Conservation (phyloP, 2,113 vertebrate species). For the Oceanodroma tethys region DNA sequence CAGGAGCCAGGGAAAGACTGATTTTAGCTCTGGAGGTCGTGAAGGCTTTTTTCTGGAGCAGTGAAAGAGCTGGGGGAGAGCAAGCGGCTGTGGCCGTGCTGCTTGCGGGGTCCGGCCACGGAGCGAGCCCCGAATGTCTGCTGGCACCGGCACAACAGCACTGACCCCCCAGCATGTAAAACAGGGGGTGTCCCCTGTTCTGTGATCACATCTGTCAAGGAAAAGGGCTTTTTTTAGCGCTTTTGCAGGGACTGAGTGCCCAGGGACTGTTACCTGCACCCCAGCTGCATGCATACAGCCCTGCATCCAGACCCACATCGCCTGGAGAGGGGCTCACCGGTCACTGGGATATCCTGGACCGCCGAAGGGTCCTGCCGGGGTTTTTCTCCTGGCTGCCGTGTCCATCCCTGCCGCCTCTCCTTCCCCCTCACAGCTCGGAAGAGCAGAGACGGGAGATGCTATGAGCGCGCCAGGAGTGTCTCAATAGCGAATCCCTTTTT, state of each 20-base stretch:
- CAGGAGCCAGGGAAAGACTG: not conserved
- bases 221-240: not conserved
- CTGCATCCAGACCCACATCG: accelerated
- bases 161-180: not conserved
- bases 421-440: not conserved
- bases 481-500: not conserved
- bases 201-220: not conserved
- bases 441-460: not conserved
- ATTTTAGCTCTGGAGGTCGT: not conserved
- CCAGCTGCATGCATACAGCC: not conserved
- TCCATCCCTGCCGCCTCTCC: not conserved
- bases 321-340: not conserved
- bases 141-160: not conserved
- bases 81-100: not conserved
- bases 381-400: not conserved
- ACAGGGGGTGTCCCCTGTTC: not conserved
- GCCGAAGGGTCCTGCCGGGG: accelerated
- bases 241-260: not conserved
- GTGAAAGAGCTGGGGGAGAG: not conserved
- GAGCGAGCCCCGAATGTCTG: not conserved
- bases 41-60: not conserved
- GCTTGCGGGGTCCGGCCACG: accelerated
- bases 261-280: not conserved
- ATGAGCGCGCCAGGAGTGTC: not conserved
- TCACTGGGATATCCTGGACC: not conserved